These are phyloP conservation scores for Dione juno DNA, from an alignment of 2,888 invertebrate genomes.

Conservation along the genomic window DNA sequence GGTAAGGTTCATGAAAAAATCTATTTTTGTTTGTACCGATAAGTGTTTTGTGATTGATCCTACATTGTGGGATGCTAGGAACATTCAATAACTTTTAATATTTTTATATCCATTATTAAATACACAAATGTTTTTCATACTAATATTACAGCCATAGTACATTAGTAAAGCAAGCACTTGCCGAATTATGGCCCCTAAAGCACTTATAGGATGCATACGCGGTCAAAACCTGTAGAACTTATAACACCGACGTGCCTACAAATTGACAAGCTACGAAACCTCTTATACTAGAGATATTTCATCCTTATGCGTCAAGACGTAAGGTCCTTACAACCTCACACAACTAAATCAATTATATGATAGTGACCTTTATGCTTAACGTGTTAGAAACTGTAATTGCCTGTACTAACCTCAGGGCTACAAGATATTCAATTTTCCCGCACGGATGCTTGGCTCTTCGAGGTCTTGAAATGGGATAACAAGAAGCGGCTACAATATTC, in stretches of 20 bases:
- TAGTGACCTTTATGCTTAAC: conserved; percentile 17
- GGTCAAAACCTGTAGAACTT: conserved; percentile 19
- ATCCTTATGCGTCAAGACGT: conserved; percentile 34
- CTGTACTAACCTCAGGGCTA: conserved; percentile 33
- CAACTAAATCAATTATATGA: conserved; percentile 16
- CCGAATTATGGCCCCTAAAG: conserved; percentile 3
- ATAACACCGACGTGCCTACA: conserved; percentile 28
- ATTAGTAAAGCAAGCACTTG: conserved; percentile 4
- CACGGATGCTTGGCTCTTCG: conserved; percentile 46
- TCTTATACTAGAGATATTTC: conserved; percentile 36
- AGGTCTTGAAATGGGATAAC: conserved; percentile 36
- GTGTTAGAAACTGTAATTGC: conserved; percentile 25
- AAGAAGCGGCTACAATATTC: conserved; percentile 35
- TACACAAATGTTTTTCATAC: neutral
- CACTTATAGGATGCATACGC: conserved; percentile 23
- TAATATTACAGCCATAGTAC: neutral
- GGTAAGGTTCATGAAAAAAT: too few species aligned
- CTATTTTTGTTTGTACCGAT: too few species aligned
- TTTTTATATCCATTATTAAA: neutral
- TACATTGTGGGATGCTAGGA: too few species aligned
- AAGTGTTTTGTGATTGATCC: too few species aligned
- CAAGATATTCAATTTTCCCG: conserved; percentile 56
- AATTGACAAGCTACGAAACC: conserved; percentile 37
- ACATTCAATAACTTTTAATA: too few species aligned
- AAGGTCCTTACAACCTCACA: conserved; percentile 31